Evolutionary conservation across 2,888 invertebrate genomes (phyloP).

Genomic region (Iphiclides podalirius): DNA sequence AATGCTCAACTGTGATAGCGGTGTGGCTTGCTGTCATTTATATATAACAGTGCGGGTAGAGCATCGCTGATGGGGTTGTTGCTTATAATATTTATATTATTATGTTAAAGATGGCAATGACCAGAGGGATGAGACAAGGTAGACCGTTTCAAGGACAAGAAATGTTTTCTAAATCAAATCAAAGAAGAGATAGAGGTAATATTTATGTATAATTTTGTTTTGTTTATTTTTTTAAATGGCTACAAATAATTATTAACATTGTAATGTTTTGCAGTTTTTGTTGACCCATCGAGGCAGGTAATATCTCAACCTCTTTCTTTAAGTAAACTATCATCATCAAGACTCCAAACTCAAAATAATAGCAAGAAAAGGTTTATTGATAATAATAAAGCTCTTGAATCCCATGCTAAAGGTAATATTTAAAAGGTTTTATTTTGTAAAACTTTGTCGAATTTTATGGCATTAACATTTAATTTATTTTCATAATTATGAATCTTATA

Average conservation of each 20-base stretch:
- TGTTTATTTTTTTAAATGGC: neutral
- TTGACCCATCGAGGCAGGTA: conserved; percentile 67
- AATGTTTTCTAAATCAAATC: conserved; percentile 39
- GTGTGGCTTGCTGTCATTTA: no score
- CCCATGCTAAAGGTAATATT: conserved; percentile 14
- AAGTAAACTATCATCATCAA: conserved; percentile 26
- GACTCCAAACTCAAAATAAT: conserved; percentile 29
- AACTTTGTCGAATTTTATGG: no score
- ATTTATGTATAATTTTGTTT: conserved; percentile 5
- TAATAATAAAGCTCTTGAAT: conserved; percentile 46
- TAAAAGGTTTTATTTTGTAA: neutral
- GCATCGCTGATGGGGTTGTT: no score
- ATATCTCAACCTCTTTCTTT: conserved; percentile 52
- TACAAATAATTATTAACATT: neutral
- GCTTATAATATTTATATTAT: neutral
- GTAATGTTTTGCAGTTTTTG: conserved; percentile 49
- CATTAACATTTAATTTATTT: no score
- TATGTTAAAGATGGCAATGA: conserved; percentile 32
- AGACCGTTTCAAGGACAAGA: conserved; percentile 39
- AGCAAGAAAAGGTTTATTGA: conserved; percentile 43
- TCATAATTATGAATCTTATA: no score
- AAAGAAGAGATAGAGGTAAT: conserved; percentile 54
- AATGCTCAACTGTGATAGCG: no score
- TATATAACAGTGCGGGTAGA: no score
- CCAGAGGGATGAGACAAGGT: conserved; percentile 37